Evolutionary conservation across 37 sponge, comb jelly and placozoan genomes (phyloP), one percentile per base, ranked within the genome.

Genomic region (Mnemiopsis leidyi): DNA sequence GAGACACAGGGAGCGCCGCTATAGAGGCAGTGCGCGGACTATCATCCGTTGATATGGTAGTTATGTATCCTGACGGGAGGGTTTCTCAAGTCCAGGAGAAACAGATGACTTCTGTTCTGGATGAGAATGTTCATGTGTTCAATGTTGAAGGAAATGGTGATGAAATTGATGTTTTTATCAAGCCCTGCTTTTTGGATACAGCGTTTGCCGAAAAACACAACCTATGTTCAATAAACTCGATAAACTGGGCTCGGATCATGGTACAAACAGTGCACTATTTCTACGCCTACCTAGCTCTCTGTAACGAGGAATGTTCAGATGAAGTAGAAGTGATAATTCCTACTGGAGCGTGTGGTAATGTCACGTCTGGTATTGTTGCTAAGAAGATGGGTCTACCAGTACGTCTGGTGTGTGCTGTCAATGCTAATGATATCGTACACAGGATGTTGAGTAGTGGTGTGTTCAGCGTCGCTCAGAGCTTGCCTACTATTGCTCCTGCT

Each of bases 1-100:
- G 96, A 24, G 96, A 96, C 90, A 96, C 96, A 16, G 96, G 96
- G 0, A 92, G 94, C 93, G 94, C 96, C 1, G 94, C 96, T 0
- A 96, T 96, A 16, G 93, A 92, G 30, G 68, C 92, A 48, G 95
- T 94, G 25, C 34, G 69, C 61, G 94, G 94, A 0, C 68, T 36
- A 13, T 13, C 68, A 25, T 76, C 90, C 31, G 76, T 94, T 30
- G 37, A 92, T 26, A 33, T 95, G 18, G 82, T 96, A 16, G 94
- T 94, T 0, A 36, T 94, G 83, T 96, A 94, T 93, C 96, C 96
- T 24, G 32, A 92, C 0, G 73, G 68, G 30, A 93, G 92, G 25
- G 36, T 95, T 20, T 94, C 93, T 30, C 30, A 82, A 29, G 71
- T 95, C 26, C 96, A 96, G 77, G 94, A 94, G 93, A 94, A 94